phyloP scores from a whole-genome alignment of 2,113 vertebrate species.

The Aphelocoma coerulescens region DNA sequence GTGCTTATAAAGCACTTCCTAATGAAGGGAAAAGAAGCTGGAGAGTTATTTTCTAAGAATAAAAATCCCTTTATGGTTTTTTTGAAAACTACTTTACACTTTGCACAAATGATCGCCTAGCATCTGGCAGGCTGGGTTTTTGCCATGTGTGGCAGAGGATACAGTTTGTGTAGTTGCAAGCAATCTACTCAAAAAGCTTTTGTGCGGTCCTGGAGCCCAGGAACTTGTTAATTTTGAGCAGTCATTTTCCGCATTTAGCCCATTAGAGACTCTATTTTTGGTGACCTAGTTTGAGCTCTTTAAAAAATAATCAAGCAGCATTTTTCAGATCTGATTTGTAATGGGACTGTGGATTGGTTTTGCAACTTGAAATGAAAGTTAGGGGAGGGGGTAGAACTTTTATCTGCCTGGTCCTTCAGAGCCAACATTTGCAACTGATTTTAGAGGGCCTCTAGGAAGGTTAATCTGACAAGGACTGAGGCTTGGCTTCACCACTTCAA shows the following conservation, averaged over 20 bases:
- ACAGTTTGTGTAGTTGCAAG: conserved; percentile 51
- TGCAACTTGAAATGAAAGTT: conserved; percentile 44
- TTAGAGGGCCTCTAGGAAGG: conserved; percentile 29
- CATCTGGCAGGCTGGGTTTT: conserved; percentile 55
- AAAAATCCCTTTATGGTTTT: conserved; percentile 46
- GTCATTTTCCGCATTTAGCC: conserved; percentile 67
- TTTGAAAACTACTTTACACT: conserved; percentile 34
- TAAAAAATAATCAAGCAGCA: conserved; percentile 68
- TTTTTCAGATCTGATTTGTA: conserved; percentile 62
- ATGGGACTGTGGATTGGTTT: conserved; percentile 37
- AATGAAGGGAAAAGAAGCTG: conserved; percentile 9
- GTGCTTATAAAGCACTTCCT: not conserved
- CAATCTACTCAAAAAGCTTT: conserved; percentile 55
- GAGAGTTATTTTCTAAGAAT: conserved; percentile 56
- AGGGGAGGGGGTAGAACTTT: not conserved
- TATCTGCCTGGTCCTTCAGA: conserved; percentile 3
- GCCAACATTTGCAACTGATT: conserved; percentile 5
- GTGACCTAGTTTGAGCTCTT: conserved; percentile 68
- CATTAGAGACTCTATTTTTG: conserved; percentile 69
- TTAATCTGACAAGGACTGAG: conserved; percentile 24
- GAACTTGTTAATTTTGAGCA: conserved; percentile 69
- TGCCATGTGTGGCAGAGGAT: conserved; percentile 51
- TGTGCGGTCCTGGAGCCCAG: conserved; percentile 55
- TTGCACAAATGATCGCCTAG: conserved; percentile 35
- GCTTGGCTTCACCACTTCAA: conserved; percentile 5